A percentile compares a stretch with the other conserved stretches of the same genome.
phyloP scores from a whole-genome alignment of 2,797 vertebrate species.

The Chloroceryle inda region DNA sequence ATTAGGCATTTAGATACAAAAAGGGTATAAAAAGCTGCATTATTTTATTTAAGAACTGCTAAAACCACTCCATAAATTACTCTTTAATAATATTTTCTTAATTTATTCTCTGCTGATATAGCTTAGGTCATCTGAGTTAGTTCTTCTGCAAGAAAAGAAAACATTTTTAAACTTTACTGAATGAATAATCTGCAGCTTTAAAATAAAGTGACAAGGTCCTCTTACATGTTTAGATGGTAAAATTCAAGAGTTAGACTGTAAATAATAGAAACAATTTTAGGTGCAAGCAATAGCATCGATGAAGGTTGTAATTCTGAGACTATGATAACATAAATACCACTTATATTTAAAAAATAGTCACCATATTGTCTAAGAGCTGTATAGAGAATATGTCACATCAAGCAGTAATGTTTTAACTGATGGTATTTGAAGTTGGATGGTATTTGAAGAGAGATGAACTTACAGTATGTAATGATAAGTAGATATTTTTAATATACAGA shows the following conservation, averaged over 20 bases:
- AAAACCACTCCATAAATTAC: background rate
- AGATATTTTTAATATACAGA: background rate
- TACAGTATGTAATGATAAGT: background rate
- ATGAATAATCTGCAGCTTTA: background rate
- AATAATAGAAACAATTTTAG: background rate
- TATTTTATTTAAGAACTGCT: background rate
- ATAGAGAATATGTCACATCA: background rate
- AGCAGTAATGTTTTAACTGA: background rate
- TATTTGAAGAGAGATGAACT: background rate
- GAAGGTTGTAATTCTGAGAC: background rate
- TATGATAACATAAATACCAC: background rate
- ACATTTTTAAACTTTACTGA: background rate
- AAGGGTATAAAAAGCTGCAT: background rate
- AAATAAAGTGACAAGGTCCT: background rate
- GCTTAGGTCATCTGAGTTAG: background rate
- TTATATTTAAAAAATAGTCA: background rate
- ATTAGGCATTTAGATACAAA: background rate
- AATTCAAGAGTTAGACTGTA: background rate
- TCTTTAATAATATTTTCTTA: background rate
- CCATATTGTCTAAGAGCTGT: background rate
- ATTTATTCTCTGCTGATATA: background rate
- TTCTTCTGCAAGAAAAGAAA: background rate
- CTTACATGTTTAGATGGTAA: background rate
- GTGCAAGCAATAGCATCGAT: background rate
- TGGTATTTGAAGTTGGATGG: background rate